phyloP scores from a whole-genome alignment of 2,113 vertebrate genomes.

The Ciconia maguari region DNA sequence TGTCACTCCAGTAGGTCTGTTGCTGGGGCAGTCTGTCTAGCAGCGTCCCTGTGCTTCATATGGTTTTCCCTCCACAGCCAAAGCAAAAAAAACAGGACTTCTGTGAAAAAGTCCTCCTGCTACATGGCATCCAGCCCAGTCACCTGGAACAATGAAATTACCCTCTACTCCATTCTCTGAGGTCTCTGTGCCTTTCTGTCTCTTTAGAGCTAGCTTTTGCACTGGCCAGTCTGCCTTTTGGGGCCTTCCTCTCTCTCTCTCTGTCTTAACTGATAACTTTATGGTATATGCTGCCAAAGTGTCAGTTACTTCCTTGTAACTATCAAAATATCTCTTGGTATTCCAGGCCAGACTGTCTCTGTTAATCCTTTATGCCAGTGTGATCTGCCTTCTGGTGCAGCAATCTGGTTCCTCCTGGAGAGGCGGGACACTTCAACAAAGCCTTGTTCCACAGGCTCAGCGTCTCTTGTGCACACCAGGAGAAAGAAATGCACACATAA shows the following conservation, averaged over 20 bases:
- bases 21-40: background rate
- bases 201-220: background rate
- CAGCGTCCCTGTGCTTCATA: background rate
- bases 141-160: background rate
- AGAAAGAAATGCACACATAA: background rate
- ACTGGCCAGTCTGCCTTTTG: background rate
- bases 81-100: background rate
- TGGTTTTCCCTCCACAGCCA: background rate
- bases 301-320: background rate
- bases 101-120: background rate
- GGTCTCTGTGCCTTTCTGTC: background rate
- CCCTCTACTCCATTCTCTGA: background rate
- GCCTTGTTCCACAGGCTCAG: background rate
- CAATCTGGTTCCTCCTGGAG: background rate
- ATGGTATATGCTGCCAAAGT: background rate
- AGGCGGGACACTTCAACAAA: background rate
- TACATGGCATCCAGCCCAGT: background rate
- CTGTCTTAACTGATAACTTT: background rate
- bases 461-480: background rate
- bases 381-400: background rate
- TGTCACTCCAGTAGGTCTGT: background rate
- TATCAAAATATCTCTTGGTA: background rate
- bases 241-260: background rate
- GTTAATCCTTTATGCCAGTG: background rate
- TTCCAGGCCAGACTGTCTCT: background rate